Conservation (phyloP, 2,113 vertebrate species). For the Danionella cerebrum region DNA sequence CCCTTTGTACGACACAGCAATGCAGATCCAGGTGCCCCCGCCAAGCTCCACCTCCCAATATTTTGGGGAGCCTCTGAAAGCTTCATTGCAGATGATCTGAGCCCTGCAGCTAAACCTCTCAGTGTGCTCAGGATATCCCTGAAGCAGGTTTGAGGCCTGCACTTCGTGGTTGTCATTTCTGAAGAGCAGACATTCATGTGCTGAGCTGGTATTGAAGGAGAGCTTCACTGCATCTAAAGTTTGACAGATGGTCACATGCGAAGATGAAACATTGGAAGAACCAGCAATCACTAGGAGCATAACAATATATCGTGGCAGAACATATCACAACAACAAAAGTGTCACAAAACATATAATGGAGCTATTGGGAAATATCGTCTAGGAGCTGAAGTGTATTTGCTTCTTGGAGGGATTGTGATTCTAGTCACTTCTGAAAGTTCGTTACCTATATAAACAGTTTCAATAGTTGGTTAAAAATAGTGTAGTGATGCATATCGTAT, state of each 20-base stretch:
- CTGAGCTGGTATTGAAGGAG: constrained; percentile 34
- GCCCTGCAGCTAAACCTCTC: constrained; percentile 31
- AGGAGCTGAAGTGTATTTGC: too few species aligned
- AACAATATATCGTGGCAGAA: too few species aligned
- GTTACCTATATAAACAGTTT: too few species aligned
- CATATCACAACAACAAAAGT: too few species aligned
- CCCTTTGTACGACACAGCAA: constrained; percentile 29
- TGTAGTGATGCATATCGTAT: too few species aligned
- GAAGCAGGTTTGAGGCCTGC: neutral
- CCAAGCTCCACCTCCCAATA: constrained; percentile 39
- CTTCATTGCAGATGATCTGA: constrained; percentile 35
- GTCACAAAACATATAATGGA: too few species aligned
- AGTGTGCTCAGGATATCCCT: constrained; percentile 12
- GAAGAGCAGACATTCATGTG: constrained; percentile 15
- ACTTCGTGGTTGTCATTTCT: constrained; percentile 11
- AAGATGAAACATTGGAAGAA: neutral
- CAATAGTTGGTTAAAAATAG: too few species aligned
- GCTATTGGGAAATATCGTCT: too few species aligned
- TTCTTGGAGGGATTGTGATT: too few species aligned
- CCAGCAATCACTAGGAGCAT: neutral
- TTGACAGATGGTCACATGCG: neutral
- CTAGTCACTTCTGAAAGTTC: too few species aligned
- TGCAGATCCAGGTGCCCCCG: constrained; percentile 21
- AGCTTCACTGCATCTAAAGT: constrained; percentile 21
- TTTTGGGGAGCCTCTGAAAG: constrained; percentile 2